Conservation (phyloP, 2,888 invertebrate species). For the Thereva nobilitata region DNA sequence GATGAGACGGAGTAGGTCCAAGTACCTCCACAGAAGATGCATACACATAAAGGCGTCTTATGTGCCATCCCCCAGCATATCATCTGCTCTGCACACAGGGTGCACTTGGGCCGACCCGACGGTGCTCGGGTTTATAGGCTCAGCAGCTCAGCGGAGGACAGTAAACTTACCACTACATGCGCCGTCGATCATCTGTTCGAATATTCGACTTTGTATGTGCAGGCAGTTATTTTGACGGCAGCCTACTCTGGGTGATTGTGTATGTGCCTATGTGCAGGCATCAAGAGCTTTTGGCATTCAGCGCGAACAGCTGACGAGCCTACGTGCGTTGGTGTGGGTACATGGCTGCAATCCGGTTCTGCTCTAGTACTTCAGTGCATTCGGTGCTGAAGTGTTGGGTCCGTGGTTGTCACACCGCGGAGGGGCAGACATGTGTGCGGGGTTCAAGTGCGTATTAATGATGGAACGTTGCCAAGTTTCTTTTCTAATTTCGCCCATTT, state of each 20-base stretch:
- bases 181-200: conserved; percentile 11
- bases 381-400: not conserved
- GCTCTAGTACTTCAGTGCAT: conserved; percentile 14
- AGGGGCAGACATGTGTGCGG: not conserved
- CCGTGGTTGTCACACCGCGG: not conserved
- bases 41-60: too few relatives aligned
- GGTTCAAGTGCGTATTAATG: conserved; percentile 8
- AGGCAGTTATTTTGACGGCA: conserved; percentile 7
- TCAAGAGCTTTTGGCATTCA: not conserved
- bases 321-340: conserved; percentile 10
- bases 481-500: not conserved
- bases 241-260: not conserved
- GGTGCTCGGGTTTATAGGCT: too few relatives aligned
- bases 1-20: too few relatives aligned
- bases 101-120: too few relatives aligned
- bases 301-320: conserved; percentile 12
- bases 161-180: conserved; percentile 14
- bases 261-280: not conserved
- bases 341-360: not conserved
- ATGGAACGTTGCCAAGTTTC: conserved; percentile 31
- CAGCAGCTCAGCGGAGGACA: not conserved
- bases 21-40: too few relatives aligned
- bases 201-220: not conserved
- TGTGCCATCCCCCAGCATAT: too few relatives aligned
- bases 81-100: too few relatives aligned